Percentiles rank a stretch among this genome's conserved stretches.
Conservation (phyloP, 2,113 vertebrate genomes). For the Alaudala cheleensis region DNA sequence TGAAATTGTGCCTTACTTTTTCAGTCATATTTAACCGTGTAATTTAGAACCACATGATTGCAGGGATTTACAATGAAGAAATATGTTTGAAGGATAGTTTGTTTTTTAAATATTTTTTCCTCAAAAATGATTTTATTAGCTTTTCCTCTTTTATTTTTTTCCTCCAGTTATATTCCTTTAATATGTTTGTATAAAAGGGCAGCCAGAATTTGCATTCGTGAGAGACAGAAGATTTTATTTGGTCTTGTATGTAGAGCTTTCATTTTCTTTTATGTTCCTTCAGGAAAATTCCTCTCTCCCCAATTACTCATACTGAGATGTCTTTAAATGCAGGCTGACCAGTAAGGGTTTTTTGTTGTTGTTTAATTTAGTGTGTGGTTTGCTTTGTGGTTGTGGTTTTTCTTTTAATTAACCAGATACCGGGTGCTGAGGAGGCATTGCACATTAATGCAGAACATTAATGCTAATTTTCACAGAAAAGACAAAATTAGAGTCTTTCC, state of each 20-base stretch:
- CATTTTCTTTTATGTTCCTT: conserved; percentile 62
- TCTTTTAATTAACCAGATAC: conserved; percentile 44
- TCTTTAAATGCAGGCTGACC: conserved; percentile 54
- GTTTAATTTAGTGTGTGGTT: conserved; percentile 46
- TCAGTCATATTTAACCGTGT: conserved; percentile 53
- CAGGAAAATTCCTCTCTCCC: conserved; percentile 57
- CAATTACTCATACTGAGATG: conserved; percentile 32
- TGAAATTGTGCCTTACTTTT: conserved; percentile 68
- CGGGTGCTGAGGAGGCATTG: not conserved
- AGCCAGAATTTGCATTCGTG: conserved; percentile 41
- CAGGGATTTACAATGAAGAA: conserved; percentile 58
- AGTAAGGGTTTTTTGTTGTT: conserved; percentile 12
- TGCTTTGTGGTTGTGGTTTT: conserved; percentile 18
- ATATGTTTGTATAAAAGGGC: conserved; percentile 46
- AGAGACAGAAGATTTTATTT: conserved; percentile 48
- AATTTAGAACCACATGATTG: conserved; percentile 65
- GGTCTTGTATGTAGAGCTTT: conserved; percentile 42
- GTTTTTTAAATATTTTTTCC: not conserved
- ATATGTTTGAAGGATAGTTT: conserved; percentile 55
- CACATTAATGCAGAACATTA: conserved; percentile 13
- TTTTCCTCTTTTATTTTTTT: not conserved
- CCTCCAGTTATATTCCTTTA: conserved; percentile 45
- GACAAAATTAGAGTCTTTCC: conserved; percentile 14
- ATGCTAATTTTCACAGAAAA: conserved; percentile 28
- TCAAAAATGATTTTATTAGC: conserved; percentile 1